Conservation (phyloP, 2,888 invertebrate species). For the Shargacucullia verbasci region DNA sequence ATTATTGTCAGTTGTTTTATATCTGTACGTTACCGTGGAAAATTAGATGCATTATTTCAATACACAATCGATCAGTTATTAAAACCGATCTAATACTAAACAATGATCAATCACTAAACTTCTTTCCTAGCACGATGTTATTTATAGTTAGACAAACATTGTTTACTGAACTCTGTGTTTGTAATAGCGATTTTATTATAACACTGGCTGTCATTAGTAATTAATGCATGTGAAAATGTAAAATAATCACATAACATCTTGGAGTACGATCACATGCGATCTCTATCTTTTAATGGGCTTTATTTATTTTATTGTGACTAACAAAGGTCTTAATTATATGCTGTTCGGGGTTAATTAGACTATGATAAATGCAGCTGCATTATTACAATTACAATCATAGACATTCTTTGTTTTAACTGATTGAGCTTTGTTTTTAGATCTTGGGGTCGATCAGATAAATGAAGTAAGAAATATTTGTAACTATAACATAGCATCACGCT, state of each 20-base stretch:
- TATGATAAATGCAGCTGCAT: too few species aligned
- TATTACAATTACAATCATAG: too few species aligned
- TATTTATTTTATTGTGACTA: too few species aligned
- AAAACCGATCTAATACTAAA: neutral
- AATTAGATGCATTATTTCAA: neutral
- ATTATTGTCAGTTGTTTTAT: too few species aligned
- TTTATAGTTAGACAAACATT: slow-evolving; percentile 6
- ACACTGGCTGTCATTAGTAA: slow-evolving; percentile 6
- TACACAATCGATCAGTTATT: neutral
- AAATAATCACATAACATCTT: slow-evolving; percentile 1
- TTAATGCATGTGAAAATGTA: slow-evolving; percentile 20
- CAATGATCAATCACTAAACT: slow-evolving; percentile 6
- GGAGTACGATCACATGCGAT: neutral
- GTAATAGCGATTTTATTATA: slow-evolving; percentile 17
- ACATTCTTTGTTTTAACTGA: too few species aligned
- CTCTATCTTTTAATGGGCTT: too few species aligned
- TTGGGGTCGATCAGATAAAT: too few species aligned
- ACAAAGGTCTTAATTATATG: slow-evolving; percentile 10
- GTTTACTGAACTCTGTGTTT: slow-evolving; percentile 7
- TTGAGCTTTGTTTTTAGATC: too few species aligned
- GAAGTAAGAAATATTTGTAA: too few species aligned
- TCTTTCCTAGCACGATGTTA: neutral
- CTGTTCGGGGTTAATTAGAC: too few species aligned
- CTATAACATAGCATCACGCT: too few species aligned
- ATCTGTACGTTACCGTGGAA: too few species aligned